Evolutionary conservation across 2,113 vertebrate species (phyloP).

Genomic region (Uria aalge): DNA sequence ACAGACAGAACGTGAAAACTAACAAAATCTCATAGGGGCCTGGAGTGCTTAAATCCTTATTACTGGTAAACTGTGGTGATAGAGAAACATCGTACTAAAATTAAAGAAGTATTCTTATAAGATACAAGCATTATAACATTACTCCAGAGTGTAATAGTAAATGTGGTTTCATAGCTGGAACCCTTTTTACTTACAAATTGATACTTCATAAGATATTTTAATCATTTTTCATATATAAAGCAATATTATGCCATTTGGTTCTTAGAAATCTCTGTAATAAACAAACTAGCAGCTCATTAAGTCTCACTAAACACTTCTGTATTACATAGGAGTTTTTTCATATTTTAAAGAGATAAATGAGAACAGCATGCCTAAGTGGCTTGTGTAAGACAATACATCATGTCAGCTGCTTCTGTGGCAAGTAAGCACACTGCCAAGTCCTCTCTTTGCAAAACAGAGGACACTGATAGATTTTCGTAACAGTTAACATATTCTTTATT

Average conservation of each 20-base stretch:
- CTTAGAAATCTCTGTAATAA: conserved; percentile 19
- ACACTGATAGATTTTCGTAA: not conserved
- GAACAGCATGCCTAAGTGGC: not conserved
- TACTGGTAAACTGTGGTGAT: not conserved
- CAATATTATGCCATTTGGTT: not conserved
- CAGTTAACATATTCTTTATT: not conserved
- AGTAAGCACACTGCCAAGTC: not conserved
- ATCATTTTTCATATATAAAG: conserved; percentile 8
- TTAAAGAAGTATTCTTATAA: not conserved
- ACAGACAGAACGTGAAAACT: not conserved
- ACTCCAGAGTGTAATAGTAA: not conserved
- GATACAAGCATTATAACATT: not conserved
- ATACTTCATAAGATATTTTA: not conserved
- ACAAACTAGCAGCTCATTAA: conserved; percentile 37
- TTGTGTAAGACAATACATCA: not conserved
- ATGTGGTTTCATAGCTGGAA: not conserved
- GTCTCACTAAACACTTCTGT: conserved; percentile 9
- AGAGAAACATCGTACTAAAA: not conserved
- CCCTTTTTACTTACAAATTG: not conserved
- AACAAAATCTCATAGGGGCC: not conserved
- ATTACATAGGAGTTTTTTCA: not conserved
- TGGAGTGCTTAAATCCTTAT: not conserved
- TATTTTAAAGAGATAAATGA: conserved; percentile 28
- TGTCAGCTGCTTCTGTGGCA: not conserved
- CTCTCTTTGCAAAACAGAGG: not conserved